Evolutionary conservation across 2,888 invertebrate species (phyloP), one percentile per base, ranked within the genome.

Genomic region (Pristionchus mayeri): DNA sequence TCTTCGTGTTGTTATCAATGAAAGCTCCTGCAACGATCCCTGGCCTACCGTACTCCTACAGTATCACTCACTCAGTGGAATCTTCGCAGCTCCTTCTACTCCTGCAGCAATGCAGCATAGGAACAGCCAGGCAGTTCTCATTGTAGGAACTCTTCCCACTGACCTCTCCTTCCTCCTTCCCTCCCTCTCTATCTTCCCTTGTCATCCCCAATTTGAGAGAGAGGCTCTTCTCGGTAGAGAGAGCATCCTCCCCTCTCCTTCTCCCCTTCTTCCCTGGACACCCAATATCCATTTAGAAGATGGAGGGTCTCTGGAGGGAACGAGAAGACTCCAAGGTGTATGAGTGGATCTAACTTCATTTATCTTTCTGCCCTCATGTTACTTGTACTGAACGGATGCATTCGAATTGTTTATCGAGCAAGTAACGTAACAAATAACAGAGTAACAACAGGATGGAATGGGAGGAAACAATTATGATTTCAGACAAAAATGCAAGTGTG

Each of bases 1-100:
- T 88, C 52, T 88, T 87, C 11, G 80, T 87, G 13, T 88, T 87
- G 1, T 85, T 86, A 27, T 86, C 87, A n/a, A 88, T 87, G 48
- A 88, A 88, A 3, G 87, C 88, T 85, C 88, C 88, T 88, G 84
- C n/a, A 84, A 85, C 3, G 44, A 44, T 40, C 24, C 40, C 37
- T 37, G 34, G 11, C 40, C 71, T 44, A 71, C 71, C 71, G 71
- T 71, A 71, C 40, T 24, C n/a, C 44, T 40, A 40, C 40, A 40
- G 24, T 71, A 63, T 63, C 34, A 82, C 81, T 82, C 16, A 82
- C 81, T n/a, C 48, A 82, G 18, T 2, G 81, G 81, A 48, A 82
- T 82, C 81, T 82, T 82, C 1, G 81, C 81, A 1, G 63, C 30
- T 21, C 27, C 63, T n/a, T 63, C 54, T n/a, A 40, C 34, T 30